A percentile compares a stretch with the other conserved stretches of the same genome.
Conservation (phyloP, 2,797 vertebrate species). For the Margarornis squamiger region DNA sequence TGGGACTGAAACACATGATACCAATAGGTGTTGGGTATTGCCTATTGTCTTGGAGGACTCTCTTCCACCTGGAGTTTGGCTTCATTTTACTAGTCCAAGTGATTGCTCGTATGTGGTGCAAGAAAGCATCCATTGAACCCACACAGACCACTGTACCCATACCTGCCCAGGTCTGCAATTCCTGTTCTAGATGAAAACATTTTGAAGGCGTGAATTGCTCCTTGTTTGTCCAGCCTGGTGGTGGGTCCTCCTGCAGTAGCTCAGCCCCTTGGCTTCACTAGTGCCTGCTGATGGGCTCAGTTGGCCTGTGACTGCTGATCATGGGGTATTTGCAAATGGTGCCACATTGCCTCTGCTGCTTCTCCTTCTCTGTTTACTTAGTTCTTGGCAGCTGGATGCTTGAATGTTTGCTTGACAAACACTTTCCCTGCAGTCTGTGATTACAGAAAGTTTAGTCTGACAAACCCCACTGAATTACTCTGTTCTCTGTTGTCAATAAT, state of each 20-base stretch:
- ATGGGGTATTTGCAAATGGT: not conserved
- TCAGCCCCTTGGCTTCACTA: not conserved
- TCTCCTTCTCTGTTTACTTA: slow-evolving; percentile 28
- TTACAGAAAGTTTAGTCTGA: slow-evolving; percentile 50
- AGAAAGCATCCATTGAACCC: not conserved
- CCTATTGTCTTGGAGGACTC: not conserved
- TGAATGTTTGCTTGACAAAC: slow-evolving; percentile 59
- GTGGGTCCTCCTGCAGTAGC: not conserved
- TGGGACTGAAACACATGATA: not conserved
- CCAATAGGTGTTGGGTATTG: not conserved
- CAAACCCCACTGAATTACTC: slow-evolving; percentile 30
- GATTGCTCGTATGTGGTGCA: not conserved
- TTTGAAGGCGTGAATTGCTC: not conserved
- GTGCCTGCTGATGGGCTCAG: not conserved
- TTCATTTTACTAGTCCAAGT: not conserved
- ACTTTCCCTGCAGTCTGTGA: slow-evolving; percentile 43
- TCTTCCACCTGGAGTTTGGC: not conserved
- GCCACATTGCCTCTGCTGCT: not conserved
- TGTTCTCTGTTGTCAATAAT: slow-evolving; percentile 26
- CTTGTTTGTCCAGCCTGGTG: not conserved
- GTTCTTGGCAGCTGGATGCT: slow-evolving; percentile 13
- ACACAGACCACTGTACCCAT: not conserved
- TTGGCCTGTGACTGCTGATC: not conserved
- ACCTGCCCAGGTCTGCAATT: not conserved
- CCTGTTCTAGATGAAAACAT: not conserved